A percentile compares a stretch with the other conserved stretches of the same genome.
Conservation (phyloP, 2,113 vertebrate genomes). For the Bubo blakistoni region DNA sequence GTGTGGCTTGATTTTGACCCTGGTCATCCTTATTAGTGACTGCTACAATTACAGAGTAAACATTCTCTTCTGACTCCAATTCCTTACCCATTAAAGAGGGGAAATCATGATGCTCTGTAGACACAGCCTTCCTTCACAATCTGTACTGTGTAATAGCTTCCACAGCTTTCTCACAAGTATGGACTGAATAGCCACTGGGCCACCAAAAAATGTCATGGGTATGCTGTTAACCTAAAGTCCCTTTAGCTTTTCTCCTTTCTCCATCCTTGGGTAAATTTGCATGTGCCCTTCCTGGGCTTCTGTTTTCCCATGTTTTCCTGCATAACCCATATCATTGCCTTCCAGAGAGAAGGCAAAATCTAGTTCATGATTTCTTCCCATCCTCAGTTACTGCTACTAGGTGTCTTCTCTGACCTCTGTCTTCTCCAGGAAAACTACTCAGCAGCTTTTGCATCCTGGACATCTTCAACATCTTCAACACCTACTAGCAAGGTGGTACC, state of each 20-base stretch:
- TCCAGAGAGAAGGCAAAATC: neutral
- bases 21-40: neutral
- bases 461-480: neutral
- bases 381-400: neutral
- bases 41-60: neutral
- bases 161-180: neutral
- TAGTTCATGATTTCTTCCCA: neutral
- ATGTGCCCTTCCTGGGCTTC: neutral
- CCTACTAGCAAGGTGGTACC: neutral
- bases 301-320: neutral
- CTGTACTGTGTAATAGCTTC: neutral
- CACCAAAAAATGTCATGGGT: neutral
- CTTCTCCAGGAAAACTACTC: neutral
- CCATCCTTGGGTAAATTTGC: neutral
- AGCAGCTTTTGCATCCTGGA: neutral
- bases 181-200: neutral
- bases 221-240: neutral
- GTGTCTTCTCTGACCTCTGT: neutral
- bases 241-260: neutral
- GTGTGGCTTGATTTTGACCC: neutral
- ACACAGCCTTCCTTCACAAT: neutral
- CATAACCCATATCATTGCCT: neutral
- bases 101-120: neutral
- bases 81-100: neutral
- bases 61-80: neutral